Evolutionary conservation across 2,113 vertebrate genomes (phyloP).

Genomic region (Hemicordylus capensis): DNA sequence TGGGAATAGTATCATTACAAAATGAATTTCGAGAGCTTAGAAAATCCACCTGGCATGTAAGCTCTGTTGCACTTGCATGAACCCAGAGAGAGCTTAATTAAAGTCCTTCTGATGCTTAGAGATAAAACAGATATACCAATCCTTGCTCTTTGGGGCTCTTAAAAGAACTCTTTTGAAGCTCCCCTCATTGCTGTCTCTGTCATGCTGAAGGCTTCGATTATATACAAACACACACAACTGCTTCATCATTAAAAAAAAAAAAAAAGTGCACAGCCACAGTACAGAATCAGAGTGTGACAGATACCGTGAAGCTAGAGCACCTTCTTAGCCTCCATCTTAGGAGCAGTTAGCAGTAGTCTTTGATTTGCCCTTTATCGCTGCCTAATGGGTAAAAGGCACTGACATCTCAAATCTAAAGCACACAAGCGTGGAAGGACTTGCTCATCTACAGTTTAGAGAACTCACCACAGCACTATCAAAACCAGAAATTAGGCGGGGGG

Average conservation of each 20-base stretch:
- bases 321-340: slow-evolving; percentile 58
- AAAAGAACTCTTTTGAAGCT: slow-evolving; percentile 57
- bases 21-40: slow-evolving; percentile 65
- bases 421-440: slow-evolving; percentile 15
- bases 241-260: slow-evolving; percentile 50
- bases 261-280: neutral
- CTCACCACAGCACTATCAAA: slow-evolving; percentile 2
- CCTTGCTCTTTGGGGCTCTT: slow-evolving; percentile 59
- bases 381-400: slow-evolving; percentile 52
- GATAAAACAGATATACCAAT: slow-evolving; percentile 64
- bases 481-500: slow-evolving; percentile 22
- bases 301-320: slow-evolving; percentile 47
- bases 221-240: slow-evolving; percentile 53
- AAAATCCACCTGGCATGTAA: slow-evolving; percentile 57
- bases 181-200: slow-evolving; percentile 47
- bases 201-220: slow-evolving; percentile 56
- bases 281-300: slow-evolving; percentile 47
- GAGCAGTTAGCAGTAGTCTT: slow-evolving; percentile 54
- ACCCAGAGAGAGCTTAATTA: slow-evolving; percentile 68
- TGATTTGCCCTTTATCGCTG: slow-evolving; percentile 50
- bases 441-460: slow-evolving; percentile 11
- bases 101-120: slow-evolving; percentile 70
- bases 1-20: slow-evolving; percentile 71
- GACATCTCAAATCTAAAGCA: slow-evolving; percentile 43
- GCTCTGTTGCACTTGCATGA: slow-evolving; percentile 51